Evolutionary conservation across 2,888 invertebrate species (phyloP), one percentile per base, ranked within the genome.

Genomic region (Patella caerulea): DNA sequence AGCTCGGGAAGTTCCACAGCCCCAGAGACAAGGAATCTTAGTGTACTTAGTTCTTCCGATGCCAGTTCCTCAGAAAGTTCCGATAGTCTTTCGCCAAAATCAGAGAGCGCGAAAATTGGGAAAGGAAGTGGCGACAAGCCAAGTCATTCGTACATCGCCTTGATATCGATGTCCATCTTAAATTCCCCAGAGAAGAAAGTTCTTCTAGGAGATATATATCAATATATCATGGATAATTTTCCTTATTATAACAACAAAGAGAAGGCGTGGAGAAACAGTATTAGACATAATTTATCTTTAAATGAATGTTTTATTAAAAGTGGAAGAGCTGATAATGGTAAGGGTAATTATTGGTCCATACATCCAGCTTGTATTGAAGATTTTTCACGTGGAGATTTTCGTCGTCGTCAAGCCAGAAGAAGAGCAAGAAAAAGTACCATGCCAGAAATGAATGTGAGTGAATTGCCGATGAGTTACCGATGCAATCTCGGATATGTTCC

Each of bases 301-400:
- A 98, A 99, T 92, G 98, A 99, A 90, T 99, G 98, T 89, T 98
- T 99, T 92, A 95, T 99, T 56, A 99, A 98, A 90, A 96, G 98
- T 0, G 98, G 98, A 0, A 93, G 98, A 76, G 97, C 97, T 83
- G 97, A 98, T 0, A 99, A 98, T 91, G 98, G 98, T 0, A 98
- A 99, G 91, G 98, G 98, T 0, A 98, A 98, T 91, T 99, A 97
- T 90, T 99, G 98, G 99, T 97, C 98, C 12, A 97, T 99, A 76
- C 98, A 99, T 91, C 98, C 98, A 0, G 98, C 98, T 0, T 98
- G 98, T 91, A 93, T 98, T 45, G 97, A 98, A 70, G 99, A 99
- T 91, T 99, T 99, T 91, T 94, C 96, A 70, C 96, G 97, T 88
- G 99, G 98, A 0, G 98, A 99, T 88, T 99, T 98, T 90, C 93